Evolutionary conservation across 2,113 vertebrate genomes (phyloP).

Genomic region (Corythaeola cristata): DNA sequence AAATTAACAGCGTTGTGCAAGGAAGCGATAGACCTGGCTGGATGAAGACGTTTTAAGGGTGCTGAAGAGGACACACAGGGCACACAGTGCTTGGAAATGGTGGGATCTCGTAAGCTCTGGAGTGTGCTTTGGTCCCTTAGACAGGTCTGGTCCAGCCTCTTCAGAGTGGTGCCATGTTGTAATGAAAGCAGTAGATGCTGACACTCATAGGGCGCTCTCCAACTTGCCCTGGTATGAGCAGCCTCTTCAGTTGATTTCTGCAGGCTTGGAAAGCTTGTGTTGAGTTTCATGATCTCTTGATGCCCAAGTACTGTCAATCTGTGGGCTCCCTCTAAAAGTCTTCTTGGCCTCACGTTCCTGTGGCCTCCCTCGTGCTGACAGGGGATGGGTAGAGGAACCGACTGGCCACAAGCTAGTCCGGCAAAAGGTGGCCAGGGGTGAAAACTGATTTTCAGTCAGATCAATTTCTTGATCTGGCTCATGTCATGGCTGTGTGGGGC

Average conservation of each 20-base stretch:
- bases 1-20: neutral
- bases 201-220: neutral
- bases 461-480: neutral
- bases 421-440: neutral
- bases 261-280: neutral
- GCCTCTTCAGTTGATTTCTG: neutral
- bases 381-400: neutral
- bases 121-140: neutral
- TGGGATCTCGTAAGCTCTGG: neutral
- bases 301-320: neutral
- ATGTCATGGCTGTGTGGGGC: neutral
- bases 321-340: neutral
- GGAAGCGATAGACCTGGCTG: neutral
- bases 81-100: rapidly evolving
- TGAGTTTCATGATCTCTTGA: neutral
- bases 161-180: rapidly evolving
- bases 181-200: neutral
- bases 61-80: neutral
- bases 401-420: neutral
- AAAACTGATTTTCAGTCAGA: neutral
- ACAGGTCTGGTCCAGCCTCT: neutral
- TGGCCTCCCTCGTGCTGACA: neutral
- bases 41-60: neutral
- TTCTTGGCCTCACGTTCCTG: neutral
- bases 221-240: neutral